Evolutionary conservation across 1,140 invertebrate species (phyloP).

Genomic region (Nymphalis io): DNA sequence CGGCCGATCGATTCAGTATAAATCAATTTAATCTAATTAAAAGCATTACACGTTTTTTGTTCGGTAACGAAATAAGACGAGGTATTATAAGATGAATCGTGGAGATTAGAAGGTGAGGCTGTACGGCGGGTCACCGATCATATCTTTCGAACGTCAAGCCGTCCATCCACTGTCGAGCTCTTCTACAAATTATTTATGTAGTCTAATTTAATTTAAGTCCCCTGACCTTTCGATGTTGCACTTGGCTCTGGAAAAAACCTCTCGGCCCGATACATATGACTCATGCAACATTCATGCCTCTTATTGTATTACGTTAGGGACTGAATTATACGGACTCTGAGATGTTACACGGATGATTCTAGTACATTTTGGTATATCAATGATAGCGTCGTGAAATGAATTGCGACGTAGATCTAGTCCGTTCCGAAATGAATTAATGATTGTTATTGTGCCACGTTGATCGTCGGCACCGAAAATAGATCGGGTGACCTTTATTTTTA

Average conservation of each 20-base stretch:
- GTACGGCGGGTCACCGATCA: slow-evolving; percentile 73
- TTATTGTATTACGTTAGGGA: slow-evolving; percentile 62
- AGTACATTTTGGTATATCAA: slow-evolving; percentile 53
- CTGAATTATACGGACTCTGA: slow-evolving; percentile 46
- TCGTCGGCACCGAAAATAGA: not conserved
- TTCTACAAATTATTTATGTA: slow-evolving; percentile 76
- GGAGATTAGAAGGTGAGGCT: slow-evolving; percentile 71
- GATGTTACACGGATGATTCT: slow-evolving; percentile 51
- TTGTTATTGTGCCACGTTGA: slow-evolving; percentile 22
- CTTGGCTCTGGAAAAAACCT: slow-evolving; percentile 66
- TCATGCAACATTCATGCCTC: slow-evolving; percentile 59
- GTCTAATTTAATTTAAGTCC: slow-evolving; percentile 78
- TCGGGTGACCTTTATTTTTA: slow-evolving; percentile 11
- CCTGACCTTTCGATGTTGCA: slow-evolving; percentile 69
- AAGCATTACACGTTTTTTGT: slow-evolving; percentile 79
- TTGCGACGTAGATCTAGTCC: slow-evolving; percentile 49
- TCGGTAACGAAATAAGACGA: slow-evolving; percentile 73
- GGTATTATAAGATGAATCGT: slow-evolving; percentile 76
- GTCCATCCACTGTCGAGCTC: slow-evolving; percentile 66
- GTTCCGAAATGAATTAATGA: slow-evolving; percentile 50
- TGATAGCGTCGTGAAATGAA: slow-evolving; percentile 45
- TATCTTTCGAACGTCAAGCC: slow-evolving; percentile 72
- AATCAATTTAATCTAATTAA: slow-evolving; percentile 81
- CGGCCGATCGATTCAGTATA: slow-evolving; percentile 69
- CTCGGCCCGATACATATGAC: slow-evolving; percentile 49